Percentiles rank a stretch among this genome's conserved stretches.
Conservation (phyloP, 1,140 invertebrate species). For the Temnothorax curvispinosus region DNA sequence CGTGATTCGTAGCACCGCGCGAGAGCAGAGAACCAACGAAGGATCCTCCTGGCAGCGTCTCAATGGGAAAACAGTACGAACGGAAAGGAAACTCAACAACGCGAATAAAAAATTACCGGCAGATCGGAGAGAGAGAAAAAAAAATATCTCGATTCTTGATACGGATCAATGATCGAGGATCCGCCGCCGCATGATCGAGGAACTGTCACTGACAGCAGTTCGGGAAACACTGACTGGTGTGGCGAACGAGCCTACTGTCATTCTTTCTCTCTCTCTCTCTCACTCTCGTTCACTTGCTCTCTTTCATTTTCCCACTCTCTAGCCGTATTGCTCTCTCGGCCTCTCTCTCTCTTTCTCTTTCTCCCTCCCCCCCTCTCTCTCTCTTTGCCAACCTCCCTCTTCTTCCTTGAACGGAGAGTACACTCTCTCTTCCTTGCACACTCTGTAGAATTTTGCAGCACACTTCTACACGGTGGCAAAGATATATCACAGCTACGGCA, state of each 20-base stretch:
- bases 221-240: conserved; percentile 84
- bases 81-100: conserved; percentile 4
- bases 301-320: conserved; percentile 48
- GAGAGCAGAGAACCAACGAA: background rate
- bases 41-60: background rate
- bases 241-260: conserved; percentile 67
- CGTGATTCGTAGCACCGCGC: conserved; percentile 9
- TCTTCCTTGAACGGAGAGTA: conserved; percentile 14
- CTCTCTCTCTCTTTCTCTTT: conserved; percentile 3
- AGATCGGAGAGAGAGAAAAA: background rate
- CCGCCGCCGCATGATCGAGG: conserved; percentile 77
- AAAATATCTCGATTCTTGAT: conserved; percentile 43
- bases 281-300: conserved; percentile 27
- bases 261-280: conserved; percentile 57
- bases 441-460: conserved; percentile 26
- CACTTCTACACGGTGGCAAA: conserved; percentile 7
- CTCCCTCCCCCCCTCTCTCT: background rate
- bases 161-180: conserved; percentile 66
- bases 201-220: conserved; percentile 85
- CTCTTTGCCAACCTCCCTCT: conserved; percentile 28
- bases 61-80: background rate
- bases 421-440: conserved; percentile 31
- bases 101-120: background rate
- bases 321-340: conserved; percentile 10
- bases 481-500: background rate